Evolutionary conservation across 1,140 invertebrate genomes (phyloP).

Genomic region (Drosophila bocki): DNA sequence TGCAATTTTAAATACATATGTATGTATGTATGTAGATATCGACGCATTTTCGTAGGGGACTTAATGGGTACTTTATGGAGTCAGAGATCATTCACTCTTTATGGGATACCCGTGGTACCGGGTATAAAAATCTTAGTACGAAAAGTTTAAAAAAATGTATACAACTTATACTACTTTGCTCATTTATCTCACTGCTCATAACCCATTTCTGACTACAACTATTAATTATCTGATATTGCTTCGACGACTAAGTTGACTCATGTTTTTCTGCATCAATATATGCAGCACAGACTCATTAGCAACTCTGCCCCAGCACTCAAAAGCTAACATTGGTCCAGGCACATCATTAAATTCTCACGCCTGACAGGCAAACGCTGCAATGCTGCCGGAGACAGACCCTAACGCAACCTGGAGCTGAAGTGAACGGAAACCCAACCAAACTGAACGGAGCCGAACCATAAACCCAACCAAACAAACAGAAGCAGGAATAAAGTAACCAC

Average conservation of each 20-base stretch:
- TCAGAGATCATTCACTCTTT: too few species aligned
- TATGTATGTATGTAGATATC: too few species aligned
- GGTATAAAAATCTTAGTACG: too few species aligned
- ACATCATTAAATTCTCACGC: slow-evolving; percentile 78
- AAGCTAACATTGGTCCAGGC: slow-evolving; percentile 41
- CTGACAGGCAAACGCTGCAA: slow-evolving; percentile 46
- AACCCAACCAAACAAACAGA: slow-evolving; percentile 25
- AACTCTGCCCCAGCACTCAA: slow-evolving; percentile 16
- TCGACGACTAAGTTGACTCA: neutral
- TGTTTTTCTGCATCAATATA: slow-evolving; percentile 4
- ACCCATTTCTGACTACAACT: slow-evolving; percentile 3
- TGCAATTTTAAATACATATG: too few species aligned
- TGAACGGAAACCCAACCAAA: slow-evolving; percentile 15
- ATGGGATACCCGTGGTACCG: too few species aligned
- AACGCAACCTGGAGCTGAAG: slow-evolving; percentile 16
- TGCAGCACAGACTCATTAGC: slow-evolving; percentile 40
- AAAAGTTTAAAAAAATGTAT: too few species aligned
- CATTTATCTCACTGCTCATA: neutral
- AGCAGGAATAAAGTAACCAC: slow-evolving; percentile 9
- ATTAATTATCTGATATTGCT: slow-evolving; percentile 29
- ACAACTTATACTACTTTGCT: neutral
- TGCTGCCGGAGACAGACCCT: slow-evolving; percentile 54
- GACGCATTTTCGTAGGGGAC: too few species aligned
- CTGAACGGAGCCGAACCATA: neutral
- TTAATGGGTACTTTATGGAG: too few species aligned